Conservation (phyloP, 2,797 vertebrate species). For the Melanotaenia nigrans region DNA sequence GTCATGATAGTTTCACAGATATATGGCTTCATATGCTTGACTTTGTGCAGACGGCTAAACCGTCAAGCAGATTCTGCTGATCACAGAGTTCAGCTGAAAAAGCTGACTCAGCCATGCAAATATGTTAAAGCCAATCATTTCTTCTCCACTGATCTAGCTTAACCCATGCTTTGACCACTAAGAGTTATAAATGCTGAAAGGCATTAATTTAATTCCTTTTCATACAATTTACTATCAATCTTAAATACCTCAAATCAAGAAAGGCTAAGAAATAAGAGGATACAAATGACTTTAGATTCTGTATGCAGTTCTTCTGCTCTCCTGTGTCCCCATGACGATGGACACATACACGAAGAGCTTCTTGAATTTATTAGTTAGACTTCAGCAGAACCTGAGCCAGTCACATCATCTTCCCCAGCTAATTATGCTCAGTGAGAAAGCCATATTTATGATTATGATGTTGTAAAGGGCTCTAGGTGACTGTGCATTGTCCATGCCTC, state of each 20-base stretch:
- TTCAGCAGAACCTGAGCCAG: slow-evolving; percentile 38
- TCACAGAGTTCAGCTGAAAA: slow-evolving; percentile 42
- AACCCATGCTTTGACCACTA: background rate
- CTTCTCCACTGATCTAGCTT: background rate
- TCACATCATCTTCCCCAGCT: slow-evolving; percentile 38
- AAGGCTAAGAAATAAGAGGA: background rate
- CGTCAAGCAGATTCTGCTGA: slow-evolving; percentile 55
- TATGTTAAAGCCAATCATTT: slow-evolving; percentile 17
- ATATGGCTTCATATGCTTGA: slow-evolving; percentile 1
- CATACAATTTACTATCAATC: background rate
- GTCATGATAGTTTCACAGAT: background rate
- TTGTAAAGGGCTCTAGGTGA: slow-evolving; percentile 39
- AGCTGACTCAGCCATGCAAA: slow-evolving; percentile 44
- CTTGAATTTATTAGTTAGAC: background rate
- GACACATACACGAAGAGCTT: background rate
- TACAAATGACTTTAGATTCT: background rate
- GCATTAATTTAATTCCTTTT: background rate
- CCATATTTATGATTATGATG: slow-evolving; percentile 58
- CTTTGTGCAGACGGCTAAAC: slow-evolving; percentile 13
- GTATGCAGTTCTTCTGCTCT: background rate
- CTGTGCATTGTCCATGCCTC: slow-evolving; percentile 6
- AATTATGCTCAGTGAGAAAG: slow-evolving; percentile 47
- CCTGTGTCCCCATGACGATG: background rate
- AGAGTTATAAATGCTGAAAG: background rate
- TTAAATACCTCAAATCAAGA: background rate